Evolutionary conservation across 2,888 invertebrate species (phyloP).

Genomic region (Rugalucina vietnamica): DNA sequence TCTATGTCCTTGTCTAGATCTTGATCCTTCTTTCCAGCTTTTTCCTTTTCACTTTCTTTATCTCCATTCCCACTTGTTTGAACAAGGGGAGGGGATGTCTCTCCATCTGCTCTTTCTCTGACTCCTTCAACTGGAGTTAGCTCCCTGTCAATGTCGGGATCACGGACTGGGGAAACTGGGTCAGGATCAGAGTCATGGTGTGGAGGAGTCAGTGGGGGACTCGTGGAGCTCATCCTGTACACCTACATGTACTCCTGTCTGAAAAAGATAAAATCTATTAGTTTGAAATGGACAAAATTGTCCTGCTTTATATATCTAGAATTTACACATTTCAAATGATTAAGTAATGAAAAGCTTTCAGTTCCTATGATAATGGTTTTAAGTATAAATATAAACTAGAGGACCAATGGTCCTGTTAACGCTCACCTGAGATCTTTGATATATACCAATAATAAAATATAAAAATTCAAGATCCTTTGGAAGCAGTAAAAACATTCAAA

Average conservation of each 20-base stretch:
- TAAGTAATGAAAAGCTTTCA: too few species aligned
- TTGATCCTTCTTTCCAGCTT: slow-evolving; percentile 27
- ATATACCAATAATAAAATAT: too few species aligned
- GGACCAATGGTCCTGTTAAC: too few species aligned
- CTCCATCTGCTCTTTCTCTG: neutral
- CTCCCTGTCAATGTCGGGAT: slow-evolving; percentile 30
- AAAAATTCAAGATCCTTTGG: too few species aligned
- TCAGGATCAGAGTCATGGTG: neutral
- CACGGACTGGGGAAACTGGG: neutral
- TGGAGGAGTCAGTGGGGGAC: slow-evolving; percentile 6
- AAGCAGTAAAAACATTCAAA: too few species aligned
- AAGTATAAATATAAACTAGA: too few species aligned
- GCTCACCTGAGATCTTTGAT: too few species aligned
- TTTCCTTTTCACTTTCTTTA: slow-evolving; percentile 24
- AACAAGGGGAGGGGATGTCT: neutral
- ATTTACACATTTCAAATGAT: too few species aligned
- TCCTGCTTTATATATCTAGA: too few species aligned
- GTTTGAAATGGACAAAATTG: too few species aligned
- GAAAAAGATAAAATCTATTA: too few species aligned
- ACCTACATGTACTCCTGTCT: neutral
- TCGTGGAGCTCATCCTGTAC: slow-evolving; percentile 13
- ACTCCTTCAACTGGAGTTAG: neutral
- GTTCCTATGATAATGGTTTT: too few species aligned
- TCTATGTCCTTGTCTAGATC: slow-evolving; percentile 56
- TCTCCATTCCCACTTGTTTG: neutral